A percentile compares a stretch with the other conserved stretches of the same genome.
Evolutionary conservation across 2,113 vertebrate genomes (phyloP).

Genomic region (Channa maculata): DNA sequence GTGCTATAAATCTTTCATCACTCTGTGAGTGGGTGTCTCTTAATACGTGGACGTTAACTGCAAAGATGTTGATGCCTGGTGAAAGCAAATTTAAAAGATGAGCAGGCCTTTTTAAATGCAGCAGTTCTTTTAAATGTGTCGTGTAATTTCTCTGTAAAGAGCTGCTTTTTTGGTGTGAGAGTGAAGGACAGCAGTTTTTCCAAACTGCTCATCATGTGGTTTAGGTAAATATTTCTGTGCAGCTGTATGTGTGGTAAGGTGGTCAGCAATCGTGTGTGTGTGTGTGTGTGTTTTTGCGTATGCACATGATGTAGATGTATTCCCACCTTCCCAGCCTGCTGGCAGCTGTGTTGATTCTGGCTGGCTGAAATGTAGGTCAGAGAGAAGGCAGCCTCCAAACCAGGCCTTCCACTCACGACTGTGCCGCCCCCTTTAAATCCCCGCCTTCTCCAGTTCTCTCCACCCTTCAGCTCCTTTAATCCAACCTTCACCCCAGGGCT

Average conservation of each 20-base stretch:
- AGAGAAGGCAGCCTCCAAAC: constrained; percentile 44
- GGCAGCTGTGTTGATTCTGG: constrained; percentile 69
- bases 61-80: not conserved
- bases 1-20: not conserved
- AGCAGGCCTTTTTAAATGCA: not conserved
- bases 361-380: constrained; percentile 78
- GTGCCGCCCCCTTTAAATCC: constrained; percentile 21
- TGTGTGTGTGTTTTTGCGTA: not conserved
- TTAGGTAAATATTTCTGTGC: constrained; percentile 28
- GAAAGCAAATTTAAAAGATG: too few relatives aligned
- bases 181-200: not conserved
- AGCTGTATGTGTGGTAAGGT: constrained; percentile 23
- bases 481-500: constrained; percentile 17
- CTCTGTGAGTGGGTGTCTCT: not conserved
- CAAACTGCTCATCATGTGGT: constrained; percentile 11
- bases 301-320: constrained; percentile 7
- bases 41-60: not conserved
- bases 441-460: constrained; percentile 8
- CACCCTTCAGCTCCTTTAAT: constrained; percentile 16
- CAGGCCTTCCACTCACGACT: constrained; percentile 7
- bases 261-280: constrained; percentile 15
- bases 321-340: constrained; percentile 41
- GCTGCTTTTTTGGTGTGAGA: not conserved
- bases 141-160: not conserved
- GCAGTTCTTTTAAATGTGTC: not conserved